Evolutionary conservation across 2,113 vertebrate species (phyloP), one percentile per base, ranked within the genome.

Genomic region (Cepphus grylle): DNA sequence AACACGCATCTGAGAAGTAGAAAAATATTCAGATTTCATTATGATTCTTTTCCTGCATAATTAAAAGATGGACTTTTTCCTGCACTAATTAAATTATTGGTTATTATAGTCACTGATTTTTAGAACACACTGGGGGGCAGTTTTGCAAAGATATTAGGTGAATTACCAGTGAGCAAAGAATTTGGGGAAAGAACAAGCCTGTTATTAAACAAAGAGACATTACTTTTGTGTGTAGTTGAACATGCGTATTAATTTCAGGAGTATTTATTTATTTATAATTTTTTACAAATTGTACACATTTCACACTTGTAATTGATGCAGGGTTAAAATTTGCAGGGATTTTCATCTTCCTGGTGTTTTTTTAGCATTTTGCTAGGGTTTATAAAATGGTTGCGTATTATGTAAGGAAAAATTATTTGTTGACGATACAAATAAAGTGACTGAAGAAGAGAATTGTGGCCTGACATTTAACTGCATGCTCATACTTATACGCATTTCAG

Each of bases 11-110:
- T 92, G 26, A 86, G 63, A 90, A 86, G 18, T 18, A 83, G 55
- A 74, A 93, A 86, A 86, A 67, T 53, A 86, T 66, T 93, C 63
- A 67, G 74, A 83, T 94, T 96, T 88, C 71, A 78, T 88, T 92
- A 66, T 0, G 27, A 92, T 73, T 66, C 42, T 78, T 89, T 94
- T 85, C 55, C 76, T 66, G 4, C 15, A 34, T 81, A 90, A 80
- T 90, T 92, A 70, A 53, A 77, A 89, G 47, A 49, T 47, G 74
- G 26, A 52, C 11, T 36, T 91, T 90, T 87, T 49, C 32, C 53
- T 69, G 43, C 12, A 66, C 66, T 85, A 72, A 73, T 88, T 95
- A 85, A 89, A 81, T 91, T 95, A 52, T 82, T 81, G 8, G 25
- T 85, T 95, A 72, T 90, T 89, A 32, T 49, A 87, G n/a, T 42